These are phyloP conservation scores for Apocheima hispidaria DNA, from an alignment of 2,888 invertebrate genomes.

Conservation along the genomic window DNA sequence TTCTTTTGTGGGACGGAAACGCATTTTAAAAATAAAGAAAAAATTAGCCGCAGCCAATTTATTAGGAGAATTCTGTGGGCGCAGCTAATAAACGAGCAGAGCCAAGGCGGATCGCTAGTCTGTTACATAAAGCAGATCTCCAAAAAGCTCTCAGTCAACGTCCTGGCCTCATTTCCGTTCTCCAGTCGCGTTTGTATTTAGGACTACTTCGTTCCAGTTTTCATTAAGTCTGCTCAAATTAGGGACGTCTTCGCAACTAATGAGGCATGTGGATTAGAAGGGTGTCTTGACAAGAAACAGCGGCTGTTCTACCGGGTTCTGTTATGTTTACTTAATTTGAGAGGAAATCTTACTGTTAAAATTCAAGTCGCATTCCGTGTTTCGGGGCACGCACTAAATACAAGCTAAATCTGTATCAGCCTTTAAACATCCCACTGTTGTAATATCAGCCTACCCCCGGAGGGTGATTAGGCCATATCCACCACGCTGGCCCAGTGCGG, in stretches of 20 bases:
- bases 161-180: not conserved
- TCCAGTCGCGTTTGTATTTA: not conserved
- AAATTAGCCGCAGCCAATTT: too few species aligned
- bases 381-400: too few species aligned
- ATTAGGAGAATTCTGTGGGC: too few species aligned
- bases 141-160: not conserved
- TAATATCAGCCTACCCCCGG: too few species aligned
- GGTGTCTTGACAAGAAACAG: slow-evolving; percentile 20
- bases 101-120: not conserved
- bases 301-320: not conserved
- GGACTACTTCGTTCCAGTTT: slow-evolving; percentile 13
- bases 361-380: too few species aligned
- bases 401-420: too few species aligned
- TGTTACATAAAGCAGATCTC: not conserved
- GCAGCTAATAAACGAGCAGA: not conserved
- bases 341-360: not conserved
- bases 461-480: too few species aligned
- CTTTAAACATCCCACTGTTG: too few species aligned
- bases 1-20: too few species aligned
- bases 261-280: slow-evolving; percentile 22
- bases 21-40: too few species aligned
- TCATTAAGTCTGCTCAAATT: slow-evolving; percentile 23
- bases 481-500: too few species aligned
- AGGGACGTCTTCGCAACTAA: slow-evolving; percentile 22
- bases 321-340: not conserved